Percentiles rank a stretch among this genome's conserved stretches.
These are phyloP conservation scores for Gopherus flavomarginatus DNA, from an alignment of 2,113 vertebrate genomes.

Conservation along the genomic window DNA sequence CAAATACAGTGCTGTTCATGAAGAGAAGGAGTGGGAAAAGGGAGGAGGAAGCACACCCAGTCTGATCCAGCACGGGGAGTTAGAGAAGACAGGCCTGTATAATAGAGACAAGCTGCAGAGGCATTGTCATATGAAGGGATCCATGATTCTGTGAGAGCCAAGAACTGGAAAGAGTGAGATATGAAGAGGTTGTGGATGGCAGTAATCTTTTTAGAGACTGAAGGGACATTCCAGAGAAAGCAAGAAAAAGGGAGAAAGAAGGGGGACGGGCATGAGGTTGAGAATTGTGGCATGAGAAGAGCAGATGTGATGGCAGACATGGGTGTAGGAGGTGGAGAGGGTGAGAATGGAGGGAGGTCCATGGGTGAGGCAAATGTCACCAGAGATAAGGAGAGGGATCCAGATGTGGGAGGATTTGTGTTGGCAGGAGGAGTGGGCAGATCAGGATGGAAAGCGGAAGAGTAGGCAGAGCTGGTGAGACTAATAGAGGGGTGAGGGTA, in stretches of 20 bases:
- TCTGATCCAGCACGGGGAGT: neutral
- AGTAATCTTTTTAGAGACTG: neutral
- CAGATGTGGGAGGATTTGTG: neutral
- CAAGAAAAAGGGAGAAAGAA: neutral
- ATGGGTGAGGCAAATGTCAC: rapidly evolving
- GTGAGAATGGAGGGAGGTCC: neutral
- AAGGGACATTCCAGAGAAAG: neutral
- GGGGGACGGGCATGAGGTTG: neutral
- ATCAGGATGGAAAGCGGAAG: neutral
- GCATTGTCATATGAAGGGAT: neutral
- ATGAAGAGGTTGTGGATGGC: neutral
- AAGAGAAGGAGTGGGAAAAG: neutral
- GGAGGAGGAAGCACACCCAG: neutral
- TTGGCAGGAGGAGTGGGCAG: neutral
- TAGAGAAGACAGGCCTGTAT: neutral
- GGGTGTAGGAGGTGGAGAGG: neutral
- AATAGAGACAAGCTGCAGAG: neutral
- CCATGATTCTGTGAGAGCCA: neutral
- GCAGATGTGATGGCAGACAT: neutral
- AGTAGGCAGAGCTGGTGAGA: neutral
- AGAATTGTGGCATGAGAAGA: neutral
- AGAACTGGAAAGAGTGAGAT: neutral
- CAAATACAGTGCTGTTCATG: neutral
- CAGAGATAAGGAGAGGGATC: neutral
- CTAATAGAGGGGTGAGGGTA: neutral